Evolutionary conservation across 2,113 vertebrate species (phyloP).

Genomic region (Machaerirhynchus nigripectus): DNA sequence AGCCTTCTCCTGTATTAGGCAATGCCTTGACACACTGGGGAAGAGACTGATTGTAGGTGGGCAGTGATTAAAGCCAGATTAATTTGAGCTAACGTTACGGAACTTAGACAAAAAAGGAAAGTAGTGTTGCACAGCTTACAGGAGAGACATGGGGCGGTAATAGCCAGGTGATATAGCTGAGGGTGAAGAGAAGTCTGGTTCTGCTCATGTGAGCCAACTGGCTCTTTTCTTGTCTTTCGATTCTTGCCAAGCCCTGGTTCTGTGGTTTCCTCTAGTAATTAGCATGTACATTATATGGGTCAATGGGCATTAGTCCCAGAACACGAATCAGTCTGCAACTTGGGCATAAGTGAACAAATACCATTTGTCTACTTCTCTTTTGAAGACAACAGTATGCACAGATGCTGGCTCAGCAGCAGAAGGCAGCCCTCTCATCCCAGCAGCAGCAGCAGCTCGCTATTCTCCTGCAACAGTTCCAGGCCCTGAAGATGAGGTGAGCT

Average conservation of each 20-base stretch:
- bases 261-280: background rate
- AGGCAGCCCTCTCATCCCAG: slow-evolving; percentile 89
- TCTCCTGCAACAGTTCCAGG: slow-evolving; percentile 92
- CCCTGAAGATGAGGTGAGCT: slow-evolving; percentile 91
- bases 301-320: background rate
- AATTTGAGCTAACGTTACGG: background rate
- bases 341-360: background rate
- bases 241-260: background rate
- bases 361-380: slow-evolving; percentile 40
- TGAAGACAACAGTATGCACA: slow-evolving; percentile 94
- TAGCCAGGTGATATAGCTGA: background rate
- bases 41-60: background rate
- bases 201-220: background rate
- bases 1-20: background rate
- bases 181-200: background rate
- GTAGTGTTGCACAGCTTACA: background rate
- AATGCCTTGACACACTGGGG: background rate
- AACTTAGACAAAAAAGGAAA: background rate
- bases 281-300: background rate
- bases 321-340: background rate
- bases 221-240: background rate
- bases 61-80: background rate
- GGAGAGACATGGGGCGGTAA: background rate
- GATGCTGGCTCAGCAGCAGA: slow-evolving; percentile 91
- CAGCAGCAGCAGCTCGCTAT: slow-evolving; percentile 93